Evolutionary conservation across 92 coral and sea anemone genomes (phyloP).

Genomic region (Porites lobata): DNA sequence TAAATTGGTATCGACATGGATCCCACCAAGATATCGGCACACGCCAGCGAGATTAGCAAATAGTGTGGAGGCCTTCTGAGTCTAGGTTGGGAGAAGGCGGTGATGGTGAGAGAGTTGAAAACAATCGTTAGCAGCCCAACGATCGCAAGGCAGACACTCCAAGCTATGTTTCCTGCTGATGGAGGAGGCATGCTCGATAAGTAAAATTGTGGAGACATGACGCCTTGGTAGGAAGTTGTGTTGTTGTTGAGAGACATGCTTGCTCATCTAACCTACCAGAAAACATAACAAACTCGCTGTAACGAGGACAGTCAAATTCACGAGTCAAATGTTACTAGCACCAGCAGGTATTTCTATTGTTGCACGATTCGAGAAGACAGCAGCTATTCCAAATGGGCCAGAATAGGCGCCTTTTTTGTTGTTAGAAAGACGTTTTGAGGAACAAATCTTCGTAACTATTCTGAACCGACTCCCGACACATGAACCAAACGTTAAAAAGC

Average conservation of each 20-base stretch:
- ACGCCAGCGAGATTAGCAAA: slow-evolving; percentile 21
- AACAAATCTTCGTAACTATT: too few species aligned
- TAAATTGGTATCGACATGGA: slow-evolving; percentile 14
- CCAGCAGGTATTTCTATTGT: too few species aligned
- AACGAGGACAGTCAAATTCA: too few species aligned
- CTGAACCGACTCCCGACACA: too few species aligned
- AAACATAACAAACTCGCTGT: not conserved
- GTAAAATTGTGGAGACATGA: not conserved
- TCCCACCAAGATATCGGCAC: slow-evolving; percentile 17
- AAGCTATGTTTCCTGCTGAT: not conserved
- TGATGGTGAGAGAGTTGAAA: not conserved
- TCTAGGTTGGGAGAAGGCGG: slow-evolving; percentile 5
- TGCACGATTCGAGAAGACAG: too few species aligned
- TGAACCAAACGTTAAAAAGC: too few species aligned
- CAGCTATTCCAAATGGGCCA: too few species aligned
- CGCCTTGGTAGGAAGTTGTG: not conserved
- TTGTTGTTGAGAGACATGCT: not conserved
- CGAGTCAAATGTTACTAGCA: too few species aligned
- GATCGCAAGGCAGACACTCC: slow-evolving; percentile 7
- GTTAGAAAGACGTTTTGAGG: too few species aligned
- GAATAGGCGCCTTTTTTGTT: too few species aligned
- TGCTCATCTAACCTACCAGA: not conserved
- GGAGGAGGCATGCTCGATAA: not conserved
- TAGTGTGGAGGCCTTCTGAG: slow-evolving; percentile 23
- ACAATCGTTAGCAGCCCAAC: slow-evolving; percentile 4